Evolutionary conservation across 2,888 invertebrate genomes (phyloP), one percentile per base, ranked within the genome.

Genomic region (Taphrorychus bicolor): DNA sequence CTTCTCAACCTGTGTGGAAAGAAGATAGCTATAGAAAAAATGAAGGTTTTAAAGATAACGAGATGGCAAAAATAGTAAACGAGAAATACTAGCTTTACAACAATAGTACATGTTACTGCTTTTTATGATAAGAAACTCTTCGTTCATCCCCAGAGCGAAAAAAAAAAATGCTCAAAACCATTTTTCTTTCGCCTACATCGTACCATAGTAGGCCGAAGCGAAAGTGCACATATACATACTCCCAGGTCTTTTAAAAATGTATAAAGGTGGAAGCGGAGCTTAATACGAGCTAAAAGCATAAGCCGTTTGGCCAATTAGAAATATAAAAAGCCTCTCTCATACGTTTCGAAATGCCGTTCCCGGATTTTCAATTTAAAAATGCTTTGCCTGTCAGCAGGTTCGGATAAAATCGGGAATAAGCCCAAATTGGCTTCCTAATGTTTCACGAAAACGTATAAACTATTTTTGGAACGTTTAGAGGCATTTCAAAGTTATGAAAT

Each of bases 221-320:
- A 40, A 64, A 40, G 7, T 41, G 40, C 48, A 51, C 51, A 59
- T 42, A 62, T 59, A 59, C 66, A 45, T 56, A 63, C 56, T 59
- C 17, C 14, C 22, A 63, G 63, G 76, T 78, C 78, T 81, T 81
- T 81, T 80, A 80, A 81, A 81, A 81, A 80, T 82, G 81, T 81
- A 82, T 82, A 81, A 82, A 82, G 81, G 79, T 78, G 76, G 78
- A 81, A 80, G 80, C 78, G 75, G 76, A 7, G 81, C 79, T 78
- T 80, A 80, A 79, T 79, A 75, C 76, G 74, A 77, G 79, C 81
- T 82, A 82, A 82, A 82, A 83, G 83, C 83, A 82, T 79, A 82
- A 82, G 82, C 81, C 80, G 80, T 79, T 82, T 82, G 82, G 81
- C 81, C 83, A 82, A 83, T 83, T 71, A 69, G 58, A 51, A 61